These are phyloP conservation scores for Silurus aristotelis DNA, from an alignment of 2,797 vertebrate species.

Conservation along the genomic window DNA sequence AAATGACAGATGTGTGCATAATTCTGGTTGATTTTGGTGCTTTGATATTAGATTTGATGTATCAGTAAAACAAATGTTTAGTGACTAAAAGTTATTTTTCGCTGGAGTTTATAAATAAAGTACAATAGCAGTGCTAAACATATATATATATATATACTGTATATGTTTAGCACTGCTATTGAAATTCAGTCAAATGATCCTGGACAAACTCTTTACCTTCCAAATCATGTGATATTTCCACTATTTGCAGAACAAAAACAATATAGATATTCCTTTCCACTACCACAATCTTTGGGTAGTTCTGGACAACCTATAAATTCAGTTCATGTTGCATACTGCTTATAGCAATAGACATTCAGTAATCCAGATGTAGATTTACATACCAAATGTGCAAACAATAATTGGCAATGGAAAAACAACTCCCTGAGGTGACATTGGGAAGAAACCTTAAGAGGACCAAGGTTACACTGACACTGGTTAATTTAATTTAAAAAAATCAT, in stretches of 20 bases:
- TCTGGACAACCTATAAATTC: background rate
- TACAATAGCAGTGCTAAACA: no score
- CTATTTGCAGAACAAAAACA: background rate
- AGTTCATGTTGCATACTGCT: background rate
- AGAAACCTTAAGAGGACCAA: slow-evolving; percentile 5
- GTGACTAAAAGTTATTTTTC: no score
- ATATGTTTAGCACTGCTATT: background rate
- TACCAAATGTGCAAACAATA: background rate
- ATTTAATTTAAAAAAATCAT: background rate
- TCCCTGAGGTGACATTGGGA: no score
- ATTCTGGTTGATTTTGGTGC: no score
- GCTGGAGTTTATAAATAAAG: no score
- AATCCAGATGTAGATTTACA: background rate
- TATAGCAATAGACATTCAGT: background rate
- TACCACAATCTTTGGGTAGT: background rate
- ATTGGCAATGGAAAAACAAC: background rate
- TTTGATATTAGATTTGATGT: no score
- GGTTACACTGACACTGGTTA: background rate
- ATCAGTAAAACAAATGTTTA: no score
- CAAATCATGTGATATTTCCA: background rate
- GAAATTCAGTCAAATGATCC: background rate
- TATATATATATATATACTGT: no score
- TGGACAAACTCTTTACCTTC: background rate
- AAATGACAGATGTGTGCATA: no score
- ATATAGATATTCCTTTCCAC: no score